Evolutionary conservation across 2,113 vertebrate species (phyloP).

Genomic region (Galeopterus variegatus): DNA sequence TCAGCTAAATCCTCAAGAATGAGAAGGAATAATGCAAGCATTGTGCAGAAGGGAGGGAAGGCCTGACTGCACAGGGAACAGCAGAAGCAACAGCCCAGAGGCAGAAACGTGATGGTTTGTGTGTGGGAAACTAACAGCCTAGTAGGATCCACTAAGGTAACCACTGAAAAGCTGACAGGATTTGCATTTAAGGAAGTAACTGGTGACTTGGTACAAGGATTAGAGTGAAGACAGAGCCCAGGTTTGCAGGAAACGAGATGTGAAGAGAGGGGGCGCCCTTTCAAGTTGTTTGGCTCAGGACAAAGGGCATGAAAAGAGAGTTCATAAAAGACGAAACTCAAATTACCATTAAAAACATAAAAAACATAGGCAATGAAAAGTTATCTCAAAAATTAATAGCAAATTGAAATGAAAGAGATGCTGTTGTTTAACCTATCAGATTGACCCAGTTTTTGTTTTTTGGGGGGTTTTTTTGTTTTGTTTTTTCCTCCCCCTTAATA

Average conservation of each 20-base stretch:
- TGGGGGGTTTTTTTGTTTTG: too few relatives aligned
- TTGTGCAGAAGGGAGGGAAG: not conserved
- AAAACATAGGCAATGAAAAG: not conserved
- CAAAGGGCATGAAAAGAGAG: not conserved
- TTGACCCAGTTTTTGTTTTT: not conserved
- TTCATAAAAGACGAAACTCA: conserved; percentile 28
- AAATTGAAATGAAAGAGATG: conserved; percentile 32
- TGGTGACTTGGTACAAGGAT: not conserved
- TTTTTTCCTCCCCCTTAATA: not conserved
- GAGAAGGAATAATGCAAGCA: not conserved
- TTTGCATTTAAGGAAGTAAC: not conserved
- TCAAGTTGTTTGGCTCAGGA: not conserved
- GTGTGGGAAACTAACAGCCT: not conserved
- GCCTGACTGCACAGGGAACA: not conserved
- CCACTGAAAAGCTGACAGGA: not conserved
- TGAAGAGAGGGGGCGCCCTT: not conserved
- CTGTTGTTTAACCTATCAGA: conserved; percentile 2
- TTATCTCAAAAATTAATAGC: not conserved
- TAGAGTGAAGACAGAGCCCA: not conserved
- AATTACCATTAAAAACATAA: not conserved
- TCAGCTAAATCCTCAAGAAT: not conserved
- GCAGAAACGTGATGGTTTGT: not conserved
- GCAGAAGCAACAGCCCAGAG: not conserved
- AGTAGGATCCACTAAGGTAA: not conserved
- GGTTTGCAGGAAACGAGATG: not conserved